Percentiles rank a stretch among this genome's conserved stretches.
Evolutionary conservation across 2,797 vertebrate species (phyloP).

Genomic region (Pangasius macronema): DNA sequence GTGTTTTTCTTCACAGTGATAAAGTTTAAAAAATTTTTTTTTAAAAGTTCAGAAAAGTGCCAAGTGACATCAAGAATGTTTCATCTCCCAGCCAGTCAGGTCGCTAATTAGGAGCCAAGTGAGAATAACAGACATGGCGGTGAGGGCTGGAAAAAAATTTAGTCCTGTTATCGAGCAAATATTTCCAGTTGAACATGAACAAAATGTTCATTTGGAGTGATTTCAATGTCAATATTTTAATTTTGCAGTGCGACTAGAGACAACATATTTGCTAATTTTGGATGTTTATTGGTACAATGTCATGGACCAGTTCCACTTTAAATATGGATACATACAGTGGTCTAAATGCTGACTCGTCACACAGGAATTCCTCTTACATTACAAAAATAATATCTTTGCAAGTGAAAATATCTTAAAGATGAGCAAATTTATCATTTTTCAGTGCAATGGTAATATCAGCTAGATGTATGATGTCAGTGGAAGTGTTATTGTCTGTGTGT

Average conservation of each 20-base stretch:
- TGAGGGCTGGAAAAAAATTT: not conserved
- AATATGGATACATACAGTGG: not conserved
- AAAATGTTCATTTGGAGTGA: not conserved
- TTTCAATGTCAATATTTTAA: not conserved
- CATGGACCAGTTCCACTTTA: not conserved
- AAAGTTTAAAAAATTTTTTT: not conserved
- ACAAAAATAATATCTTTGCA: not conserved
- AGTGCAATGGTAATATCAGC: not conserved
- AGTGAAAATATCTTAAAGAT: not conserved
- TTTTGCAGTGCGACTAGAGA: not conserved
- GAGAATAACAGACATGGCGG: not conserved
- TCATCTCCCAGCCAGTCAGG: not conserved
- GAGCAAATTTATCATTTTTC: not conserved
- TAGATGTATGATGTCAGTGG: not conserved
- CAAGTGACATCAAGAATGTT: not conserved
- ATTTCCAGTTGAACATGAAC: not conserved
- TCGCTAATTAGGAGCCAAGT: not conserved
- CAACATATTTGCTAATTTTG: not conserved
- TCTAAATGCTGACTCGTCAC: not conserved
- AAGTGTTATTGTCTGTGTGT: not conserved
- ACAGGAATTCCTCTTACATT: not conserved
- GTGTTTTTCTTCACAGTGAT: not conserved
- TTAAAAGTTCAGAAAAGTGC: not conserved
- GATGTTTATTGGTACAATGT: not conserved
- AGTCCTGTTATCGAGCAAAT: not conserved